Conservation (phyloP, 2,113 vertebrate species). For the Caranx melampygus region DNA sequence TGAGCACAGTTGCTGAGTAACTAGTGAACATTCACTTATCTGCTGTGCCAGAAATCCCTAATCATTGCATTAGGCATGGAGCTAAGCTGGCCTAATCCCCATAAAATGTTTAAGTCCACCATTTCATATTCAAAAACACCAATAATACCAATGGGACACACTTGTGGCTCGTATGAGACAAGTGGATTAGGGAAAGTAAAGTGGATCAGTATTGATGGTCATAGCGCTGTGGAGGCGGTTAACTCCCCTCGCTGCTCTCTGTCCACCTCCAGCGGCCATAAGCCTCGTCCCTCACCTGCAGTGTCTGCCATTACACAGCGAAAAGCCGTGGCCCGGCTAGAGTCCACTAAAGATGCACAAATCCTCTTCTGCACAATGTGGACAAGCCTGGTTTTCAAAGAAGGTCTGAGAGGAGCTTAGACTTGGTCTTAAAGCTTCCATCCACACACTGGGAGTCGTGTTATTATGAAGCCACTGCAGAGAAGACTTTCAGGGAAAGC, state of each 20-base stretch:
- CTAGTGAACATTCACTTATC: slow-evolving; percentile 83
- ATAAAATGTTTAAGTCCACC: slow-evolving; percentile 80
- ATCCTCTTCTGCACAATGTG: slow-evolving; percentile 42
- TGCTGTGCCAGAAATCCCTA: slow-evolving; percentile 81
- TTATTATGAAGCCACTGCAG: neutral
- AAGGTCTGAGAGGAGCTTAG: slow-evolving; percentile 7
- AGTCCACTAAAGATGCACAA: slow-evolving; percentile 51
- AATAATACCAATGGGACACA: slow-evolving; percentile 78
- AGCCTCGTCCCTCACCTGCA: slow-evolving; percentile 65
- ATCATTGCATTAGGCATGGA: slow-evolving; percentile 82
- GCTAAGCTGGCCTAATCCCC: slow-evolving; percentile 82
- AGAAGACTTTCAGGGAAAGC: slow-evolving; percentile 4
- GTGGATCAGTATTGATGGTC: slow-evolving; percentile 69
- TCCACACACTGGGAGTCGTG: slow-evolving; percentile 25
- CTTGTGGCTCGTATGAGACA: slow-evolving; percentile 72
- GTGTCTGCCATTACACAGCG: slow-evolving; percentile 27
- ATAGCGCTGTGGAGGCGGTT: slow-evolving; percentile 41
- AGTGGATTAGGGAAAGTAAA: slow-evolving; percentile 76
- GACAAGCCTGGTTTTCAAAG: slow-evolving; percentile 26
- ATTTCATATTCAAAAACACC: slow-evolving; percentile 79
- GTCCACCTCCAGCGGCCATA: slow-evolving; percentile 59
- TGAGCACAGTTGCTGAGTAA: slow-evolving; percentile 71
- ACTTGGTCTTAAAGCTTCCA: slow-evolving; percentile 31
- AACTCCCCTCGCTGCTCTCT: slow-evolving; percentile 54
- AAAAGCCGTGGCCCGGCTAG: slow-evolving; percentile 24